Base-by-base conservation (phyloP, 2,113 vertebrate species). In the Aspidoscelis tigris region DNA sequence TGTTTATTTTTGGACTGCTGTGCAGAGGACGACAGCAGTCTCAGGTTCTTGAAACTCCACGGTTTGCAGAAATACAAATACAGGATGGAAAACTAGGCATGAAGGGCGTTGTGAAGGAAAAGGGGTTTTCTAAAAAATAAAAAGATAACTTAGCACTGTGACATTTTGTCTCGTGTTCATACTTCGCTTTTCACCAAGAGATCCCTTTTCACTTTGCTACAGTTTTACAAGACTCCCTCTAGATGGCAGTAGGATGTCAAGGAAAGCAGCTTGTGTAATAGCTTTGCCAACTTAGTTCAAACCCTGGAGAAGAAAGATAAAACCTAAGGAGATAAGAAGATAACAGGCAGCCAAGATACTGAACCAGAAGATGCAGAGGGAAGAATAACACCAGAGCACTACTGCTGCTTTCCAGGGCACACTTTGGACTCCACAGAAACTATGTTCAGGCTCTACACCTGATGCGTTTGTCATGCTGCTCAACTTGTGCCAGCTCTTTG, bases 241-340 rank as follows among this genome's bases (percentile, higher is more conserved):
- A 93, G 96, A 89, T 96, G 96, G 96, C 96, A 94, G 90, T 88
- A 85, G 83, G 65, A 72, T 88, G 84, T 93, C 90, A 93, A 90
- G 41, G 84, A 92, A 69, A 26, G 70, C 47, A 10, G 44, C 20
- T 39, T 18, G 76, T 50, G 8, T 39, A 73, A 65, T 47, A 50
- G 50, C 53, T 79, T 85, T 12, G 21, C 14, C 41, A 80, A 73
- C 70, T 65, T 50, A 55, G 20, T 44, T 66, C 20, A 53, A 79
- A 68, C n/a, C 78, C 78, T 73, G 43, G 14, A 11, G n/a, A 72
- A 39, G 53, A 50, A 77, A 65, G 80, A 76, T 55, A 55, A 79
- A 68, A 76, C 5, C 11, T n/a, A 18, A 82, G 76, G 75, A 81
- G 64, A 53, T 0, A 74, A 83, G 76, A 86, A 47, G 24, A 76